Evolutionary conservation across 2,888 invertebrate genomes (phyloP).

Genomic region (Pharmacophagus antenor): DNA sequence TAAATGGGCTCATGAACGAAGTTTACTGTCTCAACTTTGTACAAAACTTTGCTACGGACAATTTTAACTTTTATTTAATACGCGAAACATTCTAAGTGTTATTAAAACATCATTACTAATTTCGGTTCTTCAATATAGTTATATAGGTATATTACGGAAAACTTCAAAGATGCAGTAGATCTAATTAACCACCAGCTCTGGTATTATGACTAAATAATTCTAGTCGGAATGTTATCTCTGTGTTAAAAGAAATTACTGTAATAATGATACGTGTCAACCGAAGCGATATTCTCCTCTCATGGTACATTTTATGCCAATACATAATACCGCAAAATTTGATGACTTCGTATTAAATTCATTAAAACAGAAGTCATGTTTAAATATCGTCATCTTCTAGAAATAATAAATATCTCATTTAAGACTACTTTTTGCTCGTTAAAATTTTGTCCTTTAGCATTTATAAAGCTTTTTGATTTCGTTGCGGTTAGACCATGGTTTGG

Average conservation of each 20-base stretch:
- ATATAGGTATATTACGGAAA: too few species aligned
- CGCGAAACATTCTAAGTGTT: not conserved
- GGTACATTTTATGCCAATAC: too few species aligned
- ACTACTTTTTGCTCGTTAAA: constrained; percentile 22
- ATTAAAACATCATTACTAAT: not conserved
- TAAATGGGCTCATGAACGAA: not conserved
- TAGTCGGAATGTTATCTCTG: too few species aligned
- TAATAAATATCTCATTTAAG: constrained; percentile 14
- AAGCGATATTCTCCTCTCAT: too few species aligned
- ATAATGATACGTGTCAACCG: too few species aligned
- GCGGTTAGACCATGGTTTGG: not conserved
- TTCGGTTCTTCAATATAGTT: not conserved
- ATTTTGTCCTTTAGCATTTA: constrained; percentile 17
- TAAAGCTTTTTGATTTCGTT: constrained; percentile 10
- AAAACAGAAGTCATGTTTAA: not conserved
- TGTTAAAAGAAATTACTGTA: too few species aligned
- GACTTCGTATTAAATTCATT: too few species aligned
- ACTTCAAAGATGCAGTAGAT: too few species aligned
- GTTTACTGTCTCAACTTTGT: not conserved
- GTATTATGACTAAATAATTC: too few species aligned
- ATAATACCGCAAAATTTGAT: too few species aligned
- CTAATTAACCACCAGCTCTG: too few species aligned
- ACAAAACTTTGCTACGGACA: not conserved
- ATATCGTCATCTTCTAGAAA: constrained; percentile 7
- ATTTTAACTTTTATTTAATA: not conserved